Conservation (phyloP, 2,113 vertebrate species). For the Platichthys stellatus region DNA sequence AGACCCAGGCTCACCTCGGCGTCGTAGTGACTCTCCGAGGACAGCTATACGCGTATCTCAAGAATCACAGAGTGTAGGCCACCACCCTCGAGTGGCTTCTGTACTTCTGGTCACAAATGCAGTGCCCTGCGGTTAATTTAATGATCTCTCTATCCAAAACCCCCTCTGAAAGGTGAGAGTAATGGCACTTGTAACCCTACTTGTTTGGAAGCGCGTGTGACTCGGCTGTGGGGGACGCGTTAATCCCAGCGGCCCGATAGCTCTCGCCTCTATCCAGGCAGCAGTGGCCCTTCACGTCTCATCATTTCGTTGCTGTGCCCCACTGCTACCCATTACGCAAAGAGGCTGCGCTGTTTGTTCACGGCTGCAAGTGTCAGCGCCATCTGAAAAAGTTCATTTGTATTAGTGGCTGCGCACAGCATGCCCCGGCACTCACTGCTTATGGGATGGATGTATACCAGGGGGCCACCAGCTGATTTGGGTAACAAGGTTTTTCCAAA, state of each 20-base stretch:
- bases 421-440: slow-evolving; percentile 60
- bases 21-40: slow-evolving; percentile 57
- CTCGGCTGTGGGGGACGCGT: slow-evolving; percentile 72
- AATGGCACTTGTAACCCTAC: slow-evolving; percentile 78
- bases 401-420: slow-evolving; percentile 82
- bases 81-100: slow-evolving; percentile 71
- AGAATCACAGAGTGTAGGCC: slow-evolving; percentile 66
- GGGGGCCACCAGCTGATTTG: slow-evolving; percentile 81
- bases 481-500: slow-evolving; percentile 82
- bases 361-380: slow-evolving; percentile 75
- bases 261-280: slow-evolving; percentile 60
- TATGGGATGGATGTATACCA: slow-evolving; percentile 65
- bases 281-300: slow-evolving; percentile 72
- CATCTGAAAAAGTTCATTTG: slow-evolving; percentile 81
- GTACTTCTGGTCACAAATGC: slow-evolving; percentile 77
- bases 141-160: slow-evolving; percentile 80
- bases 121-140: slow-evolving; percentile 84
- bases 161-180: slow-evolving; percentile 75
- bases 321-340: slow-evolving; percentile 81
- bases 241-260: slow-evolving; percentile 75
- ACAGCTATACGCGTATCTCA: slow-evolving; percentile 62
- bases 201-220: slow-evolving; percentile 74
- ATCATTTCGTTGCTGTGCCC: slow-evolving; percentile 77
- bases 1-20: slow-evolving; percentile 54
- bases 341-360: slow-evolving; percentile 81